Conservation (phyloP, 2,888 invertebrate species). For the Harpalus rufipes region DNA sequence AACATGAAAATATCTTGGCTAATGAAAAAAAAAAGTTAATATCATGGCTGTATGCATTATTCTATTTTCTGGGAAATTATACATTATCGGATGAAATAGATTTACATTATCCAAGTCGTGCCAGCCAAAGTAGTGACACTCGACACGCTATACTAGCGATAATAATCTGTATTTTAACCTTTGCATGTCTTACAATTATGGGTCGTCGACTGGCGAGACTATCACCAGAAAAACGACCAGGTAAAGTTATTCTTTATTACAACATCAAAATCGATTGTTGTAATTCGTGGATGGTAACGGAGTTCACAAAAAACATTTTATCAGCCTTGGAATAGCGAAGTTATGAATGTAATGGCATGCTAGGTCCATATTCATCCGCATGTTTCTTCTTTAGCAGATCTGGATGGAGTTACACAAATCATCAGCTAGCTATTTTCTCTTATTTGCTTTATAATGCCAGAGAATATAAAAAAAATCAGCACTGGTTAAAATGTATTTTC, state of each 20-base stretch:
- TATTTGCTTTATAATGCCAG: not conserved
- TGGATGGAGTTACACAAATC: constrained; percentile 5
- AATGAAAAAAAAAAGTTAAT: constrained; percentile 13
- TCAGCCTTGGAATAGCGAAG: constrained; percentile 19
- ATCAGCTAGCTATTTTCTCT: not conserved
- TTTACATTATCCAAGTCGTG: not conserved
- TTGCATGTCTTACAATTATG: constrained; percentile 87
- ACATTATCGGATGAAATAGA: constrained; percentile 10
- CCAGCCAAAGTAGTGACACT: constrained; percentile 14
- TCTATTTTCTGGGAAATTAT: constrained; percentile 30
- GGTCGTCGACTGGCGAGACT: constrained; percentile 83
- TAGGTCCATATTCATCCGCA: not conserved
- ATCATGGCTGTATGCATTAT: not conserved
- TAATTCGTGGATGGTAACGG: constrained; percentile 12
- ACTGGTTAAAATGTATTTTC: not conserved
- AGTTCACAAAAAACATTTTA: constrained; percentile 5
- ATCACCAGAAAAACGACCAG: constrained; percentile 80
- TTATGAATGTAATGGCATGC: constrained; percentile 2
- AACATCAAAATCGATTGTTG: constrained; percentile 26
- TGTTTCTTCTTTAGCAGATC: constrained; percentile 37
- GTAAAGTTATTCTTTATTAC: constrained; percentile 69
- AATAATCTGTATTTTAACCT: constrained; percentile 74
- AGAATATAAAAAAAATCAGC: not conserved
- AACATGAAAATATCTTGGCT: too few relatives aligned
- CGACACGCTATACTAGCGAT: constrained; percentile 48